A percentile compares a stretch with the other conserved stretches of the same genome.
Evolutionary conservation across 2,797 vertebrate species (phyloP).

Genomic region (Echiichthys vipera): DNA sequence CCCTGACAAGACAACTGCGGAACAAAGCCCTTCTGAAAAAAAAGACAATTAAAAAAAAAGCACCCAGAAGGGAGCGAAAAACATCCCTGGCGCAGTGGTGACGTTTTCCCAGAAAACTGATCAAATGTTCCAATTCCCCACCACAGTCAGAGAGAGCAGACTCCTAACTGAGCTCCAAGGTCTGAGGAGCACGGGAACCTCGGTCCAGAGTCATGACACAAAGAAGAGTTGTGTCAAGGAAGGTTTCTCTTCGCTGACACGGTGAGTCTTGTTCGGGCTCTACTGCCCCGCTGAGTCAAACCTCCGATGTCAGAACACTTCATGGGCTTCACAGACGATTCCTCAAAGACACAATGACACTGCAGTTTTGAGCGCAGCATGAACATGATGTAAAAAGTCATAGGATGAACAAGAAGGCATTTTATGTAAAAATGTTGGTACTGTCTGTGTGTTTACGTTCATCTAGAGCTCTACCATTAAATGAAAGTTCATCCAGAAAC

Average conservation of each 20-base stretch:
- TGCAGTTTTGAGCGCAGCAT: background rate
- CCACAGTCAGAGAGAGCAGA: constrained; percentile 31
- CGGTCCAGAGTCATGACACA: constrained; percentile 26
- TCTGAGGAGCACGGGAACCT: constrained; percentile 25
- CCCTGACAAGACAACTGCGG: constrained; percentile 62
- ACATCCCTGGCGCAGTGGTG: constrained; percentile 55
- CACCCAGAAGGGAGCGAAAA: constrained; percentile 43
- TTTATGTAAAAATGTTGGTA: background rate
- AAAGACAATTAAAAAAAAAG: constrained; percentile 39
- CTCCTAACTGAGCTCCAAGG: constrained; percentile 20
- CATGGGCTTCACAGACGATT: constrained; percentile 36
- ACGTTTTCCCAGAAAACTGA: constrained; percentile 52
- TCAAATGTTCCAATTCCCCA: constrained; percentile 20
- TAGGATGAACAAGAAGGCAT: background rate
- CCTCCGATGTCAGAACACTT: constrained; percentile 35
- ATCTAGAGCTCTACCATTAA: no score
- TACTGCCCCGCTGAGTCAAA: constrained; percentile 13
- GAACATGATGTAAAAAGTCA: background rate
- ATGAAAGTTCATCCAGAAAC: no score
- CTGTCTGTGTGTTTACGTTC: background rate
- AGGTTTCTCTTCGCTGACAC: constrained; percentile 29
- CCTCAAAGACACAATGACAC: constrained; percentile 58
- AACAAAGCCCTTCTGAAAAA: constrained; percentile 69
- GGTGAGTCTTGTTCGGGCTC: background rate
- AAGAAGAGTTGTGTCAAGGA: constrained; percentile 24